Conservation (phyloP, 2,797 vertebrate genomes). For the Vultur gryphus region DNA sequence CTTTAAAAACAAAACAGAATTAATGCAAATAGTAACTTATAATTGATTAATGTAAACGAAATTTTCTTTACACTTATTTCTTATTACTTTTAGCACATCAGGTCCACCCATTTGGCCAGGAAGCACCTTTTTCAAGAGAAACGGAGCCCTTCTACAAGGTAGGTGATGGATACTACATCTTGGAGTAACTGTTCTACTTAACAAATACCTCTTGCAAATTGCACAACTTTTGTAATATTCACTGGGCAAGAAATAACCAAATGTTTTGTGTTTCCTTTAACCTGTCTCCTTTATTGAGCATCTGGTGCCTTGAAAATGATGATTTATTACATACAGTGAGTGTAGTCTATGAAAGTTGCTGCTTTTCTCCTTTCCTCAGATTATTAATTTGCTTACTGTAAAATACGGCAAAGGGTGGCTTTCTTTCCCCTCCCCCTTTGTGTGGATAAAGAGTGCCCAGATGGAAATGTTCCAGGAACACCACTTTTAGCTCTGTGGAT, state of each 20-base stretch:
- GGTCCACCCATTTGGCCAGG: slow-evolving; percentile 93
- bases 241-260: background rate
- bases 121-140: slow-evolving; percentile 96
- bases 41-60: background rate
- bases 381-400: slow-evolving; percentile 3
- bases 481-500: background rate
- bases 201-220: background rate
- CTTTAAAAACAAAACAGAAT: background rate
- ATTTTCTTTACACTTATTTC: slow-evolving; percentile 42
- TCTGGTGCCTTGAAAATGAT: slow-evolving; percentile 24
- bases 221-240: background rate
- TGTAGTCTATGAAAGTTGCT: slow-evolving; percentile 27
- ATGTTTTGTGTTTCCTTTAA: slow-evolving; percentile 18
- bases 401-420: background rate
- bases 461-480: background rate
- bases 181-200: background rate
- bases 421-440: background rate
- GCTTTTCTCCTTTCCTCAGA: background rate
- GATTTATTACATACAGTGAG: background rate
- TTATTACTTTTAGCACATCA: slow-evolving; percentile 77
- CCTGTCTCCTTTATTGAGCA: background rate
- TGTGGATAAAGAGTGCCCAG: background rate
- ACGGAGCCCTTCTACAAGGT: slow-evolving; percentile 94
- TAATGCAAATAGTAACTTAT: background rate
- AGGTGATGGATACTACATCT: slow-evolving; percentile 50